phyloP scores from a whole-genome alignment of 2,888 invertebrate species.

The Adelognathus sp. region DNA sequence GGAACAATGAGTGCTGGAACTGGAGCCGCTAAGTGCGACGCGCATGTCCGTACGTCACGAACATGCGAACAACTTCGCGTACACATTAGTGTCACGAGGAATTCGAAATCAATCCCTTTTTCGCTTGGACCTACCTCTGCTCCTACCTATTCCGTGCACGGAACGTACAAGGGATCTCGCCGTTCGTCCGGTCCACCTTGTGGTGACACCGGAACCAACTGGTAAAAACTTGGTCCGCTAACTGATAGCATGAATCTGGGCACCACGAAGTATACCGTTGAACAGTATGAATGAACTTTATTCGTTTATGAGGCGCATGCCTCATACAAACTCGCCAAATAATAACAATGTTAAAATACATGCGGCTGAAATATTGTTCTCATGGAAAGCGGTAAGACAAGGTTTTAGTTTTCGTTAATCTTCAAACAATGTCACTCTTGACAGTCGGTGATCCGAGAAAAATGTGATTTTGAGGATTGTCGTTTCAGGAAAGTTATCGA shows the following conservation, averaged over 20 bases:
- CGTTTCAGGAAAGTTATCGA: too few species aligned
- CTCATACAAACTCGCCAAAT: background rate
- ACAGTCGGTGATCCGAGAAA: too few species aligned
- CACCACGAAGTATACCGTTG: background rate
- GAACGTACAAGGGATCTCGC: too few species aligned
- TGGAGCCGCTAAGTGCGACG: background rate
- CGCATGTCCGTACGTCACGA: background rate
- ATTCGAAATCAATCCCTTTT: conserved; percentile 42
- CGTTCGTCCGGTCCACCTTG: background rate
- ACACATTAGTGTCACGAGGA: conserved; percentile 11
- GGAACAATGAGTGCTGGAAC: conserved; percentile 13
- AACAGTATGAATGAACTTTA: background rate
- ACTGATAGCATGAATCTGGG: background rate
- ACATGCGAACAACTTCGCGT: conserved; percentile 2
- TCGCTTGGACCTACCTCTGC: conserved; percentile 54
- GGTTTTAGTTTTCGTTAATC: background rate
- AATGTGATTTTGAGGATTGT: too few species aligned
- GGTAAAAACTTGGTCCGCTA: conserved; percentile 9
- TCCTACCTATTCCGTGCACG: too few species aligned
- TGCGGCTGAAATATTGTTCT: background rate
- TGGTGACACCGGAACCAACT: conserved; percentile 3
- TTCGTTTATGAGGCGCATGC: background rate
- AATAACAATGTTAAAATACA: background rate
- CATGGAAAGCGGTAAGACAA: too few species aligned
- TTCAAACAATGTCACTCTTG: too few species aligned